Base-by-base conservation (phyloP, 2,797 vertebrate species). In the Amblyraja radiata region DNA sequence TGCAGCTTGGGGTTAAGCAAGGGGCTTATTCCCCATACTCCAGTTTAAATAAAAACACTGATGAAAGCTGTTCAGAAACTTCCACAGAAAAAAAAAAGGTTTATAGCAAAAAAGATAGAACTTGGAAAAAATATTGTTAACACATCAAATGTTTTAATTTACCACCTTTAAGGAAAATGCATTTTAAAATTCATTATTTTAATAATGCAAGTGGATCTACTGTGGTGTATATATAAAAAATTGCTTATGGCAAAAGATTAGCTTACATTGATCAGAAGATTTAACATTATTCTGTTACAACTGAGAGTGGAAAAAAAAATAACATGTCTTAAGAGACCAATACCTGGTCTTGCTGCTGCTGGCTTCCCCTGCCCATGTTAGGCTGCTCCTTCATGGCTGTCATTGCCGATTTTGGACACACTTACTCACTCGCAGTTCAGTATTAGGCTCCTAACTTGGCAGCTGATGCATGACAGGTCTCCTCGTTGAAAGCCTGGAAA, bases 341-440 rank as follows among this genome's bases (percentile, higher is more conserved):
- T 94, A 96, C 95, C 96, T 95, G 95, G 93, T 97, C 96, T 46
- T 95, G 95, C 94, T 88, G 94, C 94, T 95, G 94, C 94, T 94
- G 95, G 95, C 94, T 95, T 88, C 95, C 95, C 95, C 96, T 95
- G 94, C 94, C 94, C 95, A 93, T 93, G 71, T 95, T 94, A 32
- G 95, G 96, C 95, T 96, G 98, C 95, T 98, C 98, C 96, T 98
- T 98, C 95, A 97, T 97, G 93, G 98, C 98, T 94, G 98, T 98
- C 97, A 98, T 98, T 93, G 95, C 97, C 94, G 90, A 76, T 92
- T 92, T 92, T 73, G 71, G 93, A 76, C 88, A 93, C 93, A 91
- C 94, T 95, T 94, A 94, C 94, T 95, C 93, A 94, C 94, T 94
- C 95, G 94, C 93, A 94, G 95, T 94, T 95, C 94, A 94, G 94